A percentile compares a stretch with the other conserved stretches of the same genome.
Evolutionary conservation across 37 sponge, comb jelly and placozoan genomes (phyloP).

Genomic region (Agelas oroides): DNA sequence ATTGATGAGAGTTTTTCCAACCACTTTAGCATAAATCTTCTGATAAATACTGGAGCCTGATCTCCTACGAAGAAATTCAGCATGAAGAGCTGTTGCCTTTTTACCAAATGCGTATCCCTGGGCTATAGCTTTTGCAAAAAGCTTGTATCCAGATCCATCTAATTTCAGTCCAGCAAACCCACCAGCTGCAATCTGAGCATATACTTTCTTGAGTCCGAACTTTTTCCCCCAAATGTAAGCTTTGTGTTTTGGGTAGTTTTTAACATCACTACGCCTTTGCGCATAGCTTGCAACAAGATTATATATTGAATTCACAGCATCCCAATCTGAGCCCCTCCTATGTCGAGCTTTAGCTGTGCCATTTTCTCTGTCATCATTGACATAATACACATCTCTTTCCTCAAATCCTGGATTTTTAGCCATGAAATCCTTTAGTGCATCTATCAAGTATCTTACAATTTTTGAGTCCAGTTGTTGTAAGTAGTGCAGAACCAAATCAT

Average conservation of each 20-base stretch:
- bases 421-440: background rate
- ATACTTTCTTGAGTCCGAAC: slow-evolving; percentile 37
- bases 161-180: slow-evolving; percentile 43
- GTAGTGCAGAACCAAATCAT: slow-evolving; percentile 10
- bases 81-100: slow-evolving; percentile 27
- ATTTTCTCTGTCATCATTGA: background rate
- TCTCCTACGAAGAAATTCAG: slow-evolving; percentile 17
- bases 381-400: too few relatives aligned
- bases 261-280: slow-evolving; percentile 37
- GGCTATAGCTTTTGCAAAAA: slow-evolving; percentile 48
- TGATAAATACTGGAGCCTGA: background rate
- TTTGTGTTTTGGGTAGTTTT: slow-evolving; percentile 46
- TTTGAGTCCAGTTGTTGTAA: slow-evolving; percentile 21
- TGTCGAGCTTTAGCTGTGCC: background rate
- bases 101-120: slow-evolving; percentile 50
- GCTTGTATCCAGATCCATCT: slow-evolving; percentile 9
- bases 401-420: too few relatives aligned
- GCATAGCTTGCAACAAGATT: slow-evolving; percentile 40
- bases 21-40: slow-evolving; percentile 48
- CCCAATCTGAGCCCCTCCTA: slow-evolving; percentile 54
- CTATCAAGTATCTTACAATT: background rate
- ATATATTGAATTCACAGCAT: slow-evolving; percentile 30
- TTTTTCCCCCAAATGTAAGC: slow-evolving; percentile 71
- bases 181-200: slow-evolving; percentile 50
- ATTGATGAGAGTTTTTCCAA: slow-evolving; percentile 41